Base-by-base conservation (phyloP, 2,113 vertebrate species). In the Psophia crepitans region DNA sequence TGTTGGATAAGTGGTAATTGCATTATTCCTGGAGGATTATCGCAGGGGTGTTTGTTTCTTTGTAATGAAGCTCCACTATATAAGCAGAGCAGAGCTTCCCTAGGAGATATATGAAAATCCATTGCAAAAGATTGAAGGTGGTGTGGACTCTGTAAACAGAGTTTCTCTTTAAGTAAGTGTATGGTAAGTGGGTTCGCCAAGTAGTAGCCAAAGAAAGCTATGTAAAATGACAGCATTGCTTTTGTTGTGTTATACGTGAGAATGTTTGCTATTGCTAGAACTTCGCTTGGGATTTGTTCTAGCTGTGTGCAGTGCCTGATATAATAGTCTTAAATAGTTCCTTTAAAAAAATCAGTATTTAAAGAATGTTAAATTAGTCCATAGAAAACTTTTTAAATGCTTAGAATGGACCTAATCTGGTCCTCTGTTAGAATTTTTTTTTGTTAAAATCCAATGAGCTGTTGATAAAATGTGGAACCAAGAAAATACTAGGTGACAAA, bases 1-100 rank as follows among this genome's bases (percentile, higher is more conserved):
- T 97, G 97, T 95, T 96, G 96, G 94, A 91, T 95, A 93, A 89
- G 94, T 96, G 96, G 95, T 95, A 95, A 96, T 95, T 96, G 92
- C 96, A 93, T 87, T 95, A 89, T 95, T 96, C 77, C 80, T 93
- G 80, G 88, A 95, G 73, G 95, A 96, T 95, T 94, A 93, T 95
- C 95, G 89, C 95, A 75, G 84, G 87, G 63, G 80, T 91, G 63
- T 69, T 92, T 75, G 82, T 91, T 95, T 91, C 89, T 96, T 87
- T 95, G 89, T 92, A 87, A 96, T 89, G 77, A 95, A 92, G 39
- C 92, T 91, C 80, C 26, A 6, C 60, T 82, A 7, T 89, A 60
- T 12, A 71, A 78, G 71, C 91, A 91, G 80, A 92, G 65, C 30
- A 53, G 15, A 57, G 49, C 90, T 95, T 93, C 48, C 5, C 28